Conservation (phyloP, 2,888 invertebrate genomes). For the Drosophila imparisetae region DNA sequence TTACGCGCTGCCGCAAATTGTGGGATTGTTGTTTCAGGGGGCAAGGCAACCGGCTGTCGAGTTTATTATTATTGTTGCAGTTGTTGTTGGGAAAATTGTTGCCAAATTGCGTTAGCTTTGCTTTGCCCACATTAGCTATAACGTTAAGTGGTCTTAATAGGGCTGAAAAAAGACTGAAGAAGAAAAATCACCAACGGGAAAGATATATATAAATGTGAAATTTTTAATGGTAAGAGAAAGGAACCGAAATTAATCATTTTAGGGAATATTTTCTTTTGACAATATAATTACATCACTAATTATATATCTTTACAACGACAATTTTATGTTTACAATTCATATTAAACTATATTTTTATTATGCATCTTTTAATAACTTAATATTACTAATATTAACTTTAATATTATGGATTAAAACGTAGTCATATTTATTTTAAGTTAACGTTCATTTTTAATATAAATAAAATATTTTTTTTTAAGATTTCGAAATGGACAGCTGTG, state of each 20-base stretch:
- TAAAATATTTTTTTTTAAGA: background rate
- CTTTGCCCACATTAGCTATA: conserved; percentile 43
- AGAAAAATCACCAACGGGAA: background rate
- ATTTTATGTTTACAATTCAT: background rate
- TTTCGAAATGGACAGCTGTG: background rate
- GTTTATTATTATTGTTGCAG: conserved; percentile 52
- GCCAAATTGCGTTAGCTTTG: conserved; percentile 74
- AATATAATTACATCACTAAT: background rate
- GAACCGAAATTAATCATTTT: background rate
- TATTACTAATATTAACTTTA: background rate
- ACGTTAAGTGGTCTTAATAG: conserved; percentile 42
- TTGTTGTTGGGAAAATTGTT: conserved; percentile 70
- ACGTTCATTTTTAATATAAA: background rate
- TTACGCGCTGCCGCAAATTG: conserved; percentile 80
- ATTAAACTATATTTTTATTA: background rate
- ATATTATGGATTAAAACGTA: too few relatives aligned
- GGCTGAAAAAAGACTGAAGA: conserved; percentile 27
- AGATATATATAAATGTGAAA: background rate
- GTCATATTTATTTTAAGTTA: background rate
- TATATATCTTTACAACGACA: background rate
- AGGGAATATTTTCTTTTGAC: background rate
- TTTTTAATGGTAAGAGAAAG: background rate
- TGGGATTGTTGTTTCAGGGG: conserved; percentile 54
- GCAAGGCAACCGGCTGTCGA: conserved; percentile 15
- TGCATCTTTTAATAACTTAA: background rate